Conservation (phyloP, 2,113 vertebrate genomes). For the Aix galericulata region DNA sequence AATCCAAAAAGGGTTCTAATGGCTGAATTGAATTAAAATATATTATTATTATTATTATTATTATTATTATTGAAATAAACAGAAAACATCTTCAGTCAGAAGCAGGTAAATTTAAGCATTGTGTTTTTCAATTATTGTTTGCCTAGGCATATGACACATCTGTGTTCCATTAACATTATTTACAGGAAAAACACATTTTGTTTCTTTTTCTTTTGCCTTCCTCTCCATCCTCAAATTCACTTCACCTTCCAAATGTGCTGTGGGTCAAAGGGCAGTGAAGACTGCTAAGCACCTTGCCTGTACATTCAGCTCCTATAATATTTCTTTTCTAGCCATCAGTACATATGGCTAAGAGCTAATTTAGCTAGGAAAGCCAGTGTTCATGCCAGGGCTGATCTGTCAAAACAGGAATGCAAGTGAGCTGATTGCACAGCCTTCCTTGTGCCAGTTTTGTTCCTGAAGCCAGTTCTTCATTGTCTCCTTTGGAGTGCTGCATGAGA, state of each 20-base stretch:
- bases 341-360: slow-evolving; percentile 6
- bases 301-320: not conserved
- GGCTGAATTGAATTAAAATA: not conserved
- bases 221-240: not conserved
- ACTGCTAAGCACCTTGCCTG: not conserved
- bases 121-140: not conserved
- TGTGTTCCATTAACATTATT: not conserved
- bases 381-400: slow-evolving; percentile 28
- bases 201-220: not conserved
- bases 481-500: not conserved
- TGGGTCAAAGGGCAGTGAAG: not conserved
- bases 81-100: not conserved
- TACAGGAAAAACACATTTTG: not conserved
- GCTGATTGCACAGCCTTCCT: not conserved
- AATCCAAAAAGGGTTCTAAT: not conserved
- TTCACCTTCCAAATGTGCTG: not conserved
- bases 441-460: not conserved
- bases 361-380: not conserved
- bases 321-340: slow-evolving; percentile 10
- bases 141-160: not conserved
- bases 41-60: not conserved
- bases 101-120: not conserved
- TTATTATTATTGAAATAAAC: not conserved
- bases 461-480: not conserved
- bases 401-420: slow-evolving; percentile 19